Conservation (phyloP, 1,140 invertebrate genomes). For the Ips nitidus region DNA sequence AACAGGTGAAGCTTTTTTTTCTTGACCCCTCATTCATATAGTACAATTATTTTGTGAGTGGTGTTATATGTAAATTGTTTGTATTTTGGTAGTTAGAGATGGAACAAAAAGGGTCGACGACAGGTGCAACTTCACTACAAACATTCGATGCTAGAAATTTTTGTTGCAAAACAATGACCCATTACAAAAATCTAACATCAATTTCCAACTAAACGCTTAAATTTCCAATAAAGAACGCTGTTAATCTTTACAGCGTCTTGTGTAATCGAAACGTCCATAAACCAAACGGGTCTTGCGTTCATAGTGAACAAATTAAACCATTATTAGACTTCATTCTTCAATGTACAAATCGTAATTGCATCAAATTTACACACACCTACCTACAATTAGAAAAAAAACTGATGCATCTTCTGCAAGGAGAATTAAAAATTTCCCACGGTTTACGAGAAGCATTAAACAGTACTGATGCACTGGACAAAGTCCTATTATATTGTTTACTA, state of each 20-base stretch:
- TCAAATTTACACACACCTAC: not conserved
- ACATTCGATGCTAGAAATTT: too few species aligned
- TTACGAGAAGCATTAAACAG: not conserved
- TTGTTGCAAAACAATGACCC: too few species aligned
- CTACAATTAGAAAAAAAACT: too few species aligned
- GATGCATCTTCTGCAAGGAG: too few species aligned
- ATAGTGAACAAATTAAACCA: conserved; percentile 2
- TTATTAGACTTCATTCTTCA: conserved; percentile 4
- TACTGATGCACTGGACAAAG: not conserved
- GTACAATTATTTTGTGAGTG: too few species aligned
- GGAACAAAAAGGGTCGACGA: too few species aligned
- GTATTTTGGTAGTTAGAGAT: too few species aligned
- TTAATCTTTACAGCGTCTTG: not conserved
- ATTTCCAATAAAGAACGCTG: not conserved
- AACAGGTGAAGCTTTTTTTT: too few species aligned
- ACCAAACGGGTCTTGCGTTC: not conserved
- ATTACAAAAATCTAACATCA: too few species aligned
- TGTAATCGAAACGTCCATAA: conserved; percentile 1
- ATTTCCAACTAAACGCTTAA: not conserved
- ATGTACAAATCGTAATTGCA: conserved; percentile 1
- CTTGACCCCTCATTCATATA: too few species aligned
- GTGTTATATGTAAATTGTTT: too few species aligned
- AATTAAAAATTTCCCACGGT: not conserved
- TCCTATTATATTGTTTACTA: not conserved
- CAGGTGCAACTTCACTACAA: too few species aligned